phyloP scores from a whole-genome alignment of 2,888 invertebrate genomes.

The Cryptophagus acutangulus region DNA sequence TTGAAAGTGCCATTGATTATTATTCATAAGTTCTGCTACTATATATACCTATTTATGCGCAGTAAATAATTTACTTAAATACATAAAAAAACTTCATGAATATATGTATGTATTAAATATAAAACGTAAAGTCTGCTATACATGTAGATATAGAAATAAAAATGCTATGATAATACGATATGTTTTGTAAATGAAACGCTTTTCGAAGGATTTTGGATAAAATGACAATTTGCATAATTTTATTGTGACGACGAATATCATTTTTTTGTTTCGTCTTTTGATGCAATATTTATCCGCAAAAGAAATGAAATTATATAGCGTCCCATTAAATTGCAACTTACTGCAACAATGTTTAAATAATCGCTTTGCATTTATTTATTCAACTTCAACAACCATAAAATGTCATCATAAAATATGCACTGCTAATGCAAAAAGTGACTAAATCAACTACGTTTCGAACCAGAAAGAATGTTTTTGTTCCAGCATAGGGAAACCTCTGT shows the following conservation, averaged over 20 bases:
- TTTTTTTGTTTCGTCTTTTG: slow-evolving; percentile 21
- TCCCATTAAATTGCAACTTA: slow-evolving; percentile 11
- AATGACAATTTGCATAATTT: slow-evolving; percentile 43
- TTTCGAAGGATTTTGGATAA: slow-evolving; percentile 40
- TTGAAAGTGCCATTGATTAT: too few relatives aligned
- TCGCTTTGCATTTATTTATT: slow-evolving; percentile 13
- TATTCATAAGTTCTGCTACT: too few relatives aligned
- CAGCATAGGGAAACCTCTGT: too few relatives aligned
- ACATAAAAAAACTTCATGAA: too few relatives aligned
- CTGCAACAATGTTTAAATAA: slow-evolving; percentile 20
- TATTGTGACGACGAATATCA: slow-evolving; percentile 36
- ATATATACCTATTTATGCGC: too few relatives aligned
- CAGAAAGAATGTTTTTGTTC: too few relatives aligned
- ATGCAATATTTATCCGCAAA: slow-evolving; percentile 26
- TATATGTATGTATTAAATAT: too few relatives aligned
- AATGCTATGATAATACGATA: slow-evolving; percentile 40
- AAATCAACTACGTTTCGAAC: neutral
- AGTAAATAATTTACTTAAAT: too few relatives aligned
- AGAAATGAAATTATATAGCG: neutral
- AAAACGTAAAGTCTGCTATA: slow-evolving; percentile 33
- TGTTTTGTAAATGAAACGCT: slow-evolving; percentile 43
- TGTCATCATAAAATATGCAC: slow-evolving; percentile 25
- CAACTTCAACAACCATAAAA: slow-evolving; percentile 19
- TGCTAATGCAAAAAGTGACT: neutral
- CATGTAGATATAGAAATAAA: slow-evolving; percentile 40